Base-by-base conservation (phyloP, 2,888 invertebrate genomes). In the Polietes domitor region DNA sequence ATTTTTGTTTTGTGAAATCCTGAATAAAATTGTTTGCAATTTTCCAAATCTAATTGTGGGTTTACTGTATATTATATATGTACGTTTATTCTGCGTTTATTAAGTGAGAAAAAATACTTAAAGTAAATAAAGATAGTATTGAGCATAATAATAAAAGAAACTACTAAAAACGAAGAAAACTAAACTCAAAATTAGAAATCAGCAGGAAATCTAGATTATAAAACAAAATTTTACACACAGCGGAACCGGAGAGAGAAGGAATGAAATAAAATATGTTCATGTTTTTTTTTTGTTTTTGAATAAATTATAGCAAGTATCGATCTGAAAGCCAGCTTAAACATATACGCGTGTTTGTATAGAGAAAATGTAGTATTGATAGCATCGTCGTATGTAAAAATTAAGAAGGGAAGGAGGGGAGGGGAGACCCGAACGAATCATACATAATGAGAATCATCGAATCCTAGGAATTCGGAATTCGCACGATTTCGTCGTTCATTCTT, bases 211-310 rank as follows among this genome's bases (percentile, higher is more conserved):
- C 55, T 37, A 70, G 61, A 63, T n/a, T 73, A 68, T 58, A 58
- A 70, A 82, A 75, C 50, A 82, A 47, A 74, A 74, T 70, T 73
- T 73, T 73, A 70, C 50, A 81, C 68, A 41, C 41, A 37, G 24
- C 24, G 10, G 55, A n/a, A n/a, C n/a, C n/a, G 24, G 55, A 15
- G 43, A 21, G 7, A 21, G 41, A n/a, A 28, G 28, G n/a, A 55
- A 17, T 41, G 43, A 41, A 43, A 58, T 32, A 58, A 37, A 37
- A 7, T 37, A 37, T 9, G 7, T 3, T 37, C 12, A 37, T 37
- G 37, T 3, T 37, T n/a, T n/a, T 9, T 9, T 32, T 32, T 32
- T 32, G 4, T 9, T 32, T 47, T 47, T 47, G 47, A 47, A 47
- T 47, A 47, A 47, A 47, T 32, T n/a, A 32, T 32, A n/a, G n/a